Percentiles rank a stretch among this genome's conserved stretches.
Conservation (phyloP, 2,888 invertebrate genomes). For the Andrena hattorfiana region DNA sequence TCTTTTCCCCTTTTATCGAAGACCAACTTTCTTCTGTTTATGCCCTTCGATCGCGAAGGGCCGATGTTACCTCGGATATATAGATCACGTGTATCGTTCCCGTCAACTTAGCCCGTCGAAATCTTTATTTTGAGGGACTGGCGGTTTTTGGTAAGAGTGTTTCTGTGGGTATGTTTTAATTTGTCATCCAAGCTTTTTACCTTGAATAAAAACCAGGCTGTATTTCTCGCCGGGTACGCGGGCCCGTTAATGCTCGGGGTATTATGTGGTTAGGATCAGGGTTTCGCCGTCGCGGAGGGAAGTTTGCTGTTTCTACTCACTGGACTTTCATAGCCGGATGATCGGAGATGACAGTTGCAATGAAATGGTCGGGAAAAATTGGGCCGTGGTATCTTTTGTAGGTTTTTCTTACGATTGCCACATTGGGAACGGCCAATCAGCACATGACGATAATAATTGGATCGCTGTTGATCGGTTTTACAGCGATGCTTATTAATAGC, state of each 20-base stretch:
- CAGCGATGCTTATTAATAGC: constrained; percentile 76
- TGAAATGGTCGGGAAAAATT: constrained; percentile 65
- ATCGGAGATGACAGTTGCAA: constrained; percentile 48
- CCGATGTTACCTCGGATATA: not conserved
- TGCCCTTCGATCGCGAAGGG: not conserved
- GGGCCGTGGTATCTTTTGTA: constrained; percentile 75
- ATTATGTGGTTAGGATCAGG: constrained; percentile 4
- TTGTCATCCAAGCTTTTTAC: constrained; percentile 44
- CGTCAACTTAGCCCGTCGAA: not conserved
- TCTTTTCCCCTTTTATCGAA: not conserved
- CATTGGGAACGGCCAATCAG: constrained; percentile 79
- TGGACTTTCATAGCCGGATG: constrained; percentile 36
- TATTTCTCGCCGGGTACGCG: not conserved
- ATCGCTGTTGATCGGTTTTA: constrained; percentile 72
- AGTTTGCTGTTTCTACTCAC: constrained; percentile 38
- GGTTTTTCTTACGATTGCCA: constrained; percentile 67
- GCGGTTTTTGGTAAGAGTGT: constrained; percentile 19
- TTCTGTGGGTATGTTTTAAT: constrained; percentile 28
- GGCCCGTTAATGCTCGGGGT: not conserved
- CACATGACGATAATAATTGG: constrained; percentile 77
- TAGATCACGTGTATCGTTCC: not conserved
- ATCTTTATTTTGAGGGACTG: not conserved
- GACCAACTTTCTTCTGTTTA: not conserved
- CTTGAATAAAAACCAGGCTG: constrained; percentile 48
- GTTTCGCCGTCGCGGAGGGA: not conserved